These are phyloP conservation scores for Pollachius pollachius DNA, from an alignment of 2,113 vertebrate genomes.

Conservation along the genomic window DNA sequence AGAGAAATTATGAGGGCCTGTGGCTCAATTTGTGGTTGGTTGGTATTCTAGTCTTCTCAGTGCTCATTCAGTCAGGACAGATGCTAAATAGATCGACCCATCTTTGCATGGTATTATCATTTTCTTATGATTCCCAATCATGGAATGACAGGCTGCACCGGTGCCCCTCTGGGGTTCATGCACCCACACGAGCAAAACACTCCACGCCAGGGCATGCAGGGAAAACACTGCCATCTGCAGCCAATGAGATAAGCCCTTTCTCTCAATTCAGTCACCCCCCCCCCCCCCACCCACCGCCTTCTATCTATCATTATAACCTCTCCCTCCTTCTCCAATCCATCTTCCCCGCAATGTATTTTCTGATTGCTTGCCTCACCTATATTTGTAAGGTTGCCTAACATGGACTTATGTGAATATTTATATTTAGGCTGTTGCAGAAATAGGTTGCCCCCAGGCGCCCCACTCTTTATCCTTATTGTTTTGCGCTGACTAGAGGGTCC, in stretches of 20 bases:
- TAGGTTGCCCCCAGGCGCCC: conserved; percentile 11
- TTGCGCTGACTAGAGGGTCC: conserved; percentile 55
- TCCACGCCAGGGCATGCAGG: conserved; percentile 23
- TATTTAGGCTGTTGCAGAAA: conserved; percentile 11
- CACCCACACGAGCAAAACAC: conserved; percentile 31
- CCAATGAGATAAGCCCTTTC: conserved; percentile 58
- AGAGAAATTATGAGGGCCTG: no score
- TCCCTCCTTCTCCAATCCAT: background rate
- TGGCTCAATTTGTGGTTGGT: background rate
- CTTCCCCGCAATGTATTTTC: conserved; percentile 1
- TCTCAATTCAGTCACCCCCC: conserved; percentile 17
- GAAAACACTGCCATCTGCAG: conserved; percentile 60
- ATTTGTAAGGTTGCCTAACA: background rate
- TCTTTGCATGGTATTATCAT: conserved; percentile 29
- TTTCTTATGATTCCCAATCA: conserved; percentile 39
- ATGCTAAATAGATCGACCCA: conserved; percentile 45
- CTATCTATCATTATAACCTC: conserved; percentile 1
- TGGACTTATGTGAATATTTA: background rate
- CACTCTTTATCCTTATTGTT: conserved; percentile 48
- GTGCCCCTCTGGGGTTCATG: conserved; percentile 51
- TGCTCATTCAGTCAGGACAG: conserved; percentile 36
- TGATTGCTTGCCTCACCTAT: background rate
- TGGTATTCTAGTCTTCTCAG: conserved; percentile 1
- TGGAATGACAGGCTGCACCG: conserved; percentile 55
- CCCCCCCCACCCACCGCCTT: background rate